phyloP scores from a whole-genome alignment of 2,797 vertebrate genomes.

The Cyprinodon diabolis region DNA sequence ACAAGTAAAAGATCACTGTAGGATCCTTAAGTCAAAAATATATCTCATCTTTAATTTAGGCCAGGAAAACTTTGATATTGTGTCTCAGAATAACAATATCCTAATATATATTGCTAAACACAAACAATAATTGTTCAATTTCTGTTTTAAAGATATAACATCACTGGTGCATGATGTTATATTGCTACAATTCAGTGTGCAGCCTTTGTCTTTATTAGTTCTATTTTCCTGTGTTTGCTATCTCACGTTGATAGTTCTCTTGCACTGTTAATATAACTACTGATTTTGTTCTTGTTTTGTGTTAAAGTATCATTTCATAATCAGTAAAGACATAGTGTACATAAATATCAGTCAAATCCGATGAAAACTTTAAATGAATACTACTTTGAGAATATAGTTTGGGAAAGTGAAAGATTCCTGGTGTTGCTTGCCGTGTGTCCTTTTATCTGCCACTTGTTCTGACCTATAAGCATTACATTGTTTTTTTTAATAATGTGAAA shows the following conservation, averaged over 20 bases:
- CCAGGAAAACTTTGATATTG: not conserved
- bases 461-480: conserved; percentile 38
- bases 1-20: not conserved
- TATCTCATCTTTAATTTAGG: not conserved
- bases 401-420: not conserved
- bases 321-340: not conserved
- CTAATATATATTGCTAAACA: not conserved
- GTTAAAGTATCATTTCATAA: not conserved
- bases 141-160: not conserved
- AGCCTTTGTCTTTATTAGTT: not conserved
- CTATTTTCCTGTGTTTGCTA: not conserved
- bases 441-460: conserved; percentile 21
- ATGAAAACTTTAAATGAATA: not conserved
- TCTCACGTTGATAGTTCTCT: not conserved
- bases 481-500: conserved; percentile 28
- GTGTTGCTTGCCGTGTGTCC: conserved; percentile 43
- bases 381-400: not conserved
- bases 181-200: not conserved
- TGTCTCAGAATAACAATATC: not conserved
- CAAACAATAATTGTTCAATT: not conserved
- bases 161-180: too few species aligned
- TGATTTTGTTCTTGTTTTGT: not conserved
- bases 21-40: not conserved
- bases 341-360: not conserved
- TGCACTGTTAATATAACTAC: conserved; percentile 4